Evolutionary conservation across 2,888 invertebrate genomes (phyloP).

Genomic region (Tetranychus piercei): DNA sequence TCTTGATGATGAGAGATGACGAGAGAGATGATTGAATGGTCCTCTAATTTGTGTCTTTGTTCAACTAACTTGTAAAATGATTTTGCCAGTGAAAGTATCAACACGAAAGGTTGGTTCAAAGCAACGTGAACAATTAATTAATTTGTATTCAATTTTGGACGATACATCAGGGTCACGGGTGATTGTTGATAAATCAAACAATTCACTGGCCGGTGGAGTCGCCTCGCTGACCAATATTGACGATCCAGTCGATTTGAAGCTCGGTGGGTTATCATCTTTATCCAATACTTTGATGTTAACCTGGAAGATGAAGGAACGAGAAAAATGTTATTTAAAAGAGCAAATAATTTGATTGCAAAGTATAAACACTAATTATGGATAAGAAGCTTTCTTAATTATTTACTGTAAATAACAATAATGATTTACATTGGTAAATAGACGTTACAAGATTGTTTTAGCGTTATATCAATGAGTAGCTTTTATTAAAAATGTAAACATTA

Average conservation of each 20-base stretch:
- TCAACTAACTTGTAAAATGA: constrained; percentile 14
- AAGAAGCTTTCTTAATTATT: no score
- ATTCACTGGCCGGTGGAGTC: constrained; percentile 2
- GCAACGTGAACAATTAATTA: constrained; percentile 21
- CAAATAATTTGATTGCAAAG: no score
- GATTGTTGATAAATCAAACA: constrained; percentile 17
- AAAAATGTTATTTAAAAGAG: neutral
- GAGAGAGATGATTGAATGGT: neutral
- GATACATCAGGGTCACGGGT: constrained; percentile 8
- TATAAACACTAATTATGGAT: no score
- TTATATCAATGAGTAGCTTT: no score
- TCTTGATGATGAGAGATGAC: neutral
- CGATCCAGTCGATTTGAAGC: constrained; percentile 14
- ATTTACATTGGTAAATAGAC: no score
- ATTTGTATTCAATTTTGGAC: constrained; percentile 18
- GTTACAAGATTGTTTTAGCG: no score
- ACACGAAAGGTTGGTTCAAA: constrained; percentile 10
- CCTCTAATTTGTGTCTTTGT: neutral
- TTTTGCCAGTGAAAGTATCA: constrained; percentile 16
- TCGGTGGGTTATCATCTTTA: constrained; percentile 18
- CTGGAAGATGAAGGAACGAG: neutral
- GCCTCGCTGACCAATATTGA: constrained; percentile 15
- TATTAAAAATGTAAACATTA: no score
- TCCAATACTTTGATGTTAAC: constrained; percentile 12
- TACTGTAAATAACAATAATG: no score